These are phyloP conservation scores for Mesorhabditis spiculigera DNA, from an alignment of 2,888 invertebrate genomes.

Conservation along the genomic window DNA sequence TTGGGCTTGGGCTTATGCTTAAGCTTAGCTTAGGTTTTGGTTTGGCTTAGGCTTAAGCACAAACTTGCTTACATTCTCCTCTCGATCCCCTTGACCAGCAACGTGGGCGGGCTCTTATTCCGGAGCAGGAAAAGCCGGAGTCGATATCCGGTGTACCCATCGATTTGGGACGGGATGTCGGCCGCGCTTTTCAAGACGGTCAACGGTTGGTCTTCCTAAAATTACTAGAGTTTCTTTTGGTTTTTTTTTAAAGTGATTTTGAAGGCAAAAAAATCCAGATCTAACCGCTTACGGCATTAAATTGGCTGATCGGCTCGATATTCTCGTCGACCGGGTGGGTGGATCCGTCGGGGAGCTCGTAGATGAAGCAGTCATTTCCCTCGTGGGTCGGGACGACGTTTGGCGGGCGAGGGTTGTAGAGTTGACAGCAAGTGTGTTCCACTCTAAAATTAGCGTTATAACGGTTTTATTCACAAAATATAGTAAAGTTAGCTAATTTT, in stretches of 20 bases:
- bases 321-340: background rate
- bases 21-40: too few relatives aligned
- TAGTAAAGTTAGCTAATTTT: too few relatives aligned
- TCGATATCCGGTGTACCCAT: constrained; percentile 52
- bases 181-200: constrained; percentile 32
- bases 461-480: too few relatives aligned
- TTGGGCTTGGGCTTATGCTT: too few relatives aligned
- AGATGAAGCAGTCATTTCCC: constrained; percentile 57
- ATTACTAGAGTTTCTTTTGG: constrained; percentile 10
- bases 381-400: constrained; percentile 42
- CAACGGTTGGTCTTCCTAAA: constrained; percentile 12
- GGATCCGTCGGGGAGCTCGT: constrained; percentile 53
- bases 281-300: constrained; percentile 23
- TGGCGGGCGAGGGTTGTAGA: constrained; percentile 42
- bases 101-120: constrained; percentile 56
- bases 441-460: constrained; percentile 44
- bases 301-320: constrained; percentile 12
- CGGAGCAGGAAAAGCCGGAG: constrained; percentile 52
- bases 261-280: background rate
- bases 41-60: too few relatives aligned
- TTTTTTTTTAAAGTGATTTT: background rate
- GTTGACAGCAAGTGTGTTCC: constrained; percentile 52
- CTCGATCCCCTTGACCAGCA: constrained; percentile 57
- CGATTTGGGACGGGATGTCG: constrained; percentile 54
- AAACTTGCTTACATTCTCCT: constrained; percentile 41